Percentiles rank a stretch among this genome's conserved stretches.
phyloP scores from a whole-genome alignment of 2,113 vertebrate genomes.

The Alexandromys fortis region DNA sequence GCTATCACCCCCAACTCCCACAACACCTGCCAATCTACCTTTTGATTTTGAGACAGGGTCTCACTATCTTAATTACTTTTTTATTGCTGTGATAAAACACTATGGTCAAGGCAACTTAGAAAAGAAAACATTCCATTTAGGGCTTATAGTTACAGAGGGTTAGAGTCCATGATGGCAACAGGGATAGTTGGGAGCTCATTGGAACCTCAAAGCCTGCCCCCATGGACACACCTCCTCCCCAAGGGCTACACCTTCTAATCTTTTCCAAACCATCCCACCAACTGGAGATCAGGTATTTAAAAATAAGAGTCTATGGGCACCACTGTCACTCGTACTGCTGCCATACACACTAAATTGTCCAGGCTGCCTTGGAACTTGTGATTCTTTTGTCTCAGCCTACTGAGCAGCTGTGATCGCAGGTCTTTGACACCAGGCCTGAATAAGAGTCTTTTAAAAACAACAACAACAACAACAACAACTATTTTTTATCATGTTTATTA shows the following conservation, averaged over 20 bases:
- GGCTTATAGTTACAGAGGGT: background rate
- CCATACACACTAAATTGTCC: background rate
- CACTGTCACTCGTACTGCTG: background rate
- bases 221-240: background rate
- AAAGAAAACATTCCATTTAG: background rate
- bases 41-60: background rate
- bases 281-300: background rate
- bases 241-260: background rate
- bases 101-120: background rate
- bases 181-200: background rate
- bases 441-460: background rate
- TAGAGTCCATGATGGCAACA: background rate
- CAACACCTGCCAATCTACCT: background rate
- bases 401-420: background rate
- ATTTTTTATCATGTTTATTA: background rate
- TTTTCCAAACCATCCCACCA: background rate
- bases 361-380: background rate
- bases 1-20: background rate
- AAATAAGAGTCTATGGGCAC: background rate
- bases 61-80: background rate
- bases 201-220: background rate
- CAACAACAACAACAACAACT: background rate
- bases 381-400: background rate
- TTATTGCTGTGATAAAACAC: background rate
- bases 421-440: background rate